phyloP scores from a whole-genome alignment of 2,113 vertebrate species.

The Suncus etruscus region DNA sequence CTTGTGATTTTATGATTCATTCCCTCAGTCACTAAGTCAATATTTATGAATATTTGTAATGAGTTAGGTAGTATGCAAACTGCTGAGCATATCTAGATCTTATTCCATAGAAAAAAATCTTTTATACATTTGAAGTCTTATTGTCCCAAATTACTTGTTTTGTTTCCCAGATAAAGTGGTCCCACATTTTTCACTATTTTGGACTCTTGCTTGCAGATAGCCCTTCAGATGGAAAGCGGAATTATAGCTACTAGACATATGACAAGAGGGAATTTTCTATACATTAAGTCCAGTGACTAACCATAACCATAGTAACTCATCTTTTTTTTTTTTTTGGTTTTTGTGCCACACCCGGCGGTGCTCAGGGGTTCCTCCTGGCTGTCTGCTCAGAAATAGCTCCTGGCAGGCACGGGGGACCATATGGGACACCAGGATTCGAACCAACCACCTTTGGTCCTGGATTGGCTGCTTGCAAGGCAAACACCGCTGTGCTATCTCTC shows the following conservation, averaged over 20 bases:
- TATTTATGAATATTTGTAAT: conserved; percentile 30
- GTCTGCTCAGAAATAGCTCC: too few relatives aligned
- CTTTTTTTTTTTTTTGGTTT: too few relatives aligned
- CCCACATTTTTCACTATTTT: conserved; percentile 4
- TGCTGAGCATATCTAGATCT: neutral
- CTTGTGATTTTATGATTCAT: conserved; percentile 25
- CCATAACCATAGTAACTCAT: too few relatives aligned
- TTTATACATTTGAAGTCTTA: conserved; percentile 24
- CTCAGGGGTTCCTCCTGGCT: too few relatives aligned
- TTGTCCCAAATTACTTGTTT: neutral
- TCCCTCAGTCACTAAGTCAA: neutral
- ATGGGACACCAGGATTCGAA: too few relatives aligned
- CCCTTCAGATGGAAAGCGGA: neutral
- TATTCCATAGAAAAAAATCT: neutral
- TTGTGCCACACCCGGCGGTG: too few relatives aligned
- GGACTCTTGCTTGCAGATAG: neutral
- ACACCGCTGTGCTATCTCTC: too few relatives aligned
- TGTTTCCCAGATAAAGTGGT: neutral
- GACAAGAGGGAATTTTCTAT: neutral
- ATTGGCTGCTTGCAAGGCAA: too few relatives aligned
- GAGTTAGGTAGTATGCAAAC: neutral
- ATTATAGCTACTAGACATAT: neutral
- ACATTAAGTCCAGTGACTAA: neutral
- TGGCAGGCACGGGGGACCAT: too few relatives aligned
- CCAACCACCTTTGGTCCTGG: too few relatives aligned